Base-by-base conservation (phyloP, 2,113 vertebrate genomes). In the Emydura subglobosa region DNA sequence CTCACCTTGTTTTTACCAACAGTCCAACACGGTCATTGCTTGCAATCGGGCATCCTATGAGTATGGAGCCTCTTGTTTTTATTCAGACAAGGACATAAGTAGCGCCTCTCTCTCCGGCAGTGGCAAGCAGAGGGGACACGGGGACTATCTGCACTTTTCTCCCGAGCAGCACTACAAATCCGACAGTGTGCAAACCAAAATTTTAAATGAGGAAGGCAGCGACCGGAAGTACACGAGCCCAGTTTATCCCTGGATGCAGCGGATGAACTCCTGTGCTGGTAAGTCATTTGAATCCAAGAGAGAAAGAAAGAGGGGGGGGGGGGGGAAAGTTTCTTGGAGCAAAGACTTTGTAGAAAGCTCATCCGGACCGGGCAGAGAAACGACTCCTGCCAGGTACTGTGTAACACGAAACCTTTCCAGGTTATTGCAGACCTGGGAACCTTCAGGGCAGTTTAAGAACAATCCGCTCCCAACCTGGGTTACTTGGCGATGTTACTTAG, bases 171-270 rank as follows among this genome's bases (percentile, higher is more conserved):
- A 98, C 80, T 98, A 98, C 97, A 98, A 99, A 97, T 88, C 98
- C 94, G 97, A 96, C 97, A 91, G 96, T 93, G 96, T 95, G 85
- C 98, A 98, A 94, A 97, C 97, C 98, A 99, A 99, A 98, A 97
- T 97, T 94, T 97, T 98, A 90, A 97, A 97, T 95, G 98, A 99
- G 65, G 98, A 99, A 98, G 97, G 96, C 97, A 96, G 92, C 97
- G 98, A 99, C 98, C 98, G 98, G 98, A 99, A 99, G 98, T 99
- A 98, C 98, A 97, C 98, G 88, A 98, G 98, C 16, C 98, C 98
- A 51, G 98, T 98, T 97, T 98, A 98, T 94, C 98, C 98, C 92
- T 99, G 98, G 98, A 99, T 99, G 98, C 98, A 99, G 97, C 97
- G 98, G 98, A 98, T 98, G 98, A 99, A 99, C 98, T 98, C 98